Conservation (phyloP, 2,113 vertebrate species). For the Nestor notabilis region DNA sequence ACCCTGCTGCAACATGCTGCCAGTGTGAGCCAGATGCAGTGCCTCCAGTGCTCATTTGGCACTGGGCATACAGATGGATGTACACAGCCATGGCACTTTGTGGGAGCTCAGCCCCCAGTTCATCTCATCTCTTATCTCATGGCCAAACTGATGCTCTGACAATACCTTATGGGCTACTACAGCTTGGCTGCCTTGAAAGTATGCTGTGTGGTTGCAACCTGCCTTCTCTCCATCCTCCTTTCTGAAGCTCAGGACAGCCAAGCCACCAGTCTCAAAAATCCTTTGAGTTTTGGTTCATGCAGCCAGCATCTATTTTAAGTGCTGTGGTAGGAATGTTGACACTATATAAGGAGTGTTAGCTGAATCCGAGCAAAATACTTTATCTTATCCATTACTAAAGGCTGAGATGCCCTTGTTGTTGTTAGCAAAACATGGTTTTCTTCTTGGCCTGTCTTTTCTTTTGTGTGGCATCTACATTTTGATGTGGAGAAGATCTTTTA, state of each 20-base stretch:
- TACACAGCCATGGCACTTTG: fast-evolving
- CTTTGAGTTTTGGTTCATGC: background rate
- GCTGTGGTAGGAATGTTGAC: background rate
- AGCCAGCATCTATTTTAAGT: background rate
- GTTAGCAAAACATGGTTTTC: background rate
- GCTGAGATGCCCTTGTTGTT: background rate
- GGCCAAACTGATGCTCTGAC: fast-evolving
- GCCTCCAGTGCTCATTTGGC: fast-evolving
- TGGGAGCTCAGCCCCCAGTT: background rate
- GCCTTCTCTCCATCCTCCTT: background rate
- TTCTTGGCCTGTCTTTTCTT: background rate
- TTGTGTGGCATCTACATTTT: background rate
- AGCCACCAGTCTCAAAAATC: background rate
- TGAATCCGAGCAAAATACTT: background rate
- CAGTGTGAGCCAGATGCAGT: background rate
- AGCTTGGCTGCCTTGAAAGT: background rate
- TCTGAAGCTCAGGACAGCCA: background rate
- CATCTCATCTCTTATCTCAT: background rate
- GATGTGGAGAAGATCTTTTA: background rate
- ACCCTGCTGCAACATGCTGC: background rate
- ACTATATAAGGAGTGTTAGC: background rate
- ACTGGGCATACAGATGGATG: fast-evolving
- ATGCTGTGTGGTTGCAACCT: fast-evolving
- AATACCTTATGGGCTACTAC: background rate
- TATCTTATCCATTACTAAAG: background rate